phyloP scores from a whole-genome alignment of 2,113 vertebrate genomes.

The Peromyscus polionotus region DNA sequence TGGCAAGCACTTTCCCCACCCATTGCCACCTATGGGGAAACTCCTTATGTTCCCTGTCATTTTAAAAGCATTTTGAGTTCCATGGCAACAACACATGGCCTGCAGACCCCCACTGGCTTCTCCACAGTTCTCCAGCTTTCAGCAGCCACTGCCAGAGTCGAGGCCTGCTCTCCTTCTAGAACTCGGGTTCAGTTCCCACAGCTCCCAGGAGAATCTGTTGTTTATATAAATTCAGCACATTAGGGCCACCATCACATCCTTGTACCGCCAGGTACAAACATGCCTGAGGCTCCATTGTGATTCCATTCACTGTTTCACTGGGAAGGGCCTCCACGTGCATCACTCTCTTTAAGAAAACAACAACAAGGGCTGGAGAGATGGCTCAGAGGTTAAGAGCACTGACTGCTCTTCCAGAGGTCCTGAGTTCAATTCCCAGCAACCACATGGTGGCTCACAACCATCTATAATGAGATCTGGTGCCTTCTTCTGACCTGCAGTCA shows the following conservation, averaged over 20 bases:
- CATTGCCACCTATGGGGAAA: not conserved
- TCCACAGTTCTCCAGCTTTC: not conserved
- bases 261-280: not conserved
- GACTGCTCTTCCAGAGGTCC: too few species aligned
- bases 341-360: not conserved
- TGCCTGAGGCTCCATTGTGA: not conserved
- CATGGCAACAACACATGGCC: not conserved
- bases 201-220: not conserved
- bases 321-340: not conserved
- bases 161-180: not conserved
- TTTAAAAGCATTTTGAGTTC: not conserved
- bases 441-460: too few species aligned
- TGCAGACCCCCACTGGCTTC: not conserved
- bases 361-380: too few species aligned
- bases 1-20: not conserved
- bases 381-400: too few species aligned
- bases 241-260: not conserved
- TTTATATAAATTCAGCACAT: not conserved
- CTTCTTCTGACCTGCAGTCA: too few species aligned
- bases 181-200: not conserved
- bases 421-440: too few species aligned
- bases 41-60: not conserved
- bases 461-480: too few species aligned
- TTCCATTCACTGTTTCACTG: fast-evolving
- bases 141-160: not conserved